Percentiles rank a stretch among this genome's conserved stretches.
These are phyloP conservation scores for Chalcosyrphus nemorum DNA, from an alignment of 2,888 invertebrate species.

Conservation along the genomic window DNA sequence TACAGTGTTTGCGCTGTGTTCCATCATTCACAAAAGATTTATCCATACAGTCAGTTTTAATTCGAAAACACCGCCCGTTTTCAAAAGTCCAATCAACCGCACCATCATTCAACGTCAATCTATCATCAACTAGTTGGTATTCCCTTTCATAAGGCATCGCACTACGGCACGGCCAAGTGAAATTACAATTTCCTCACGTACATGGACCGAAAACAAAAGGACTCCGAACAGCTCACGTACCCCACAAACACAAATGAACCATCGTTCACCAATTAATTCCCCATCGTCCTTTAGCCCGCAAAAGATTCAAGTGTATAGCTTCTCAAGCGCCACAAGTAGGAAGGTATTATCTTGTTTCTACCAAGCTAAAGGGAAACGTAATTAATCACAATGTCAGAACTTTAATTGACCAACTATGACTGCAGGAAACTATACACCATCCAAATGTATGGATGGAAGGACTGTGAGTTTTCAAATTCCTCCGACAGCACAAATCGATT, in stretches of 20 bases:
- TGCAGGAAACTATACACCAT: not conserved
- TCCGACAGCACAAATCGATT: not conserved
- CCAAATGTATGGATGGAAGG: too few species aligned
- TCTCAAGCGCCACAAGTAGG: not conserved
- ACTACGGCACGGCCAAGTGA: not conserved
- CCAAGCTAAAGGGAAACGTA: not conserved
- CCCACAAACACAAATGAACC: not conserved
- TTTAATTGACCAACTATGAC: slow-evolving; percentile 15
- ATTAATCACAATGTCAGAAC: slow-evolving; percentile 9
- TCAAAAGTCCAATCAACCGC: slow-evolving; percentile 20
- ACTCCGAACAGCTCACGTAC: not conserved
- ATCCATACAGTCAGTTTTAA: not conserved
- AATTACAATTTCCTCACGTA: slow-evolving; percentile 11
- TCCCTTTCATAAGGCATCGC: not conserved
- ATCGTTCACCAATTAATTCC: slow-evolving; percentile 19
- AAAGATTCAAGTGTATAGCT: not conserved
- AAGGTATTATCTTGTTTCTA: not conserved
- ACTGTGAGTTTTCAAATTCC: not conserved
- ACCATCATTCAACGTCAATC: slow-evolving; percentile 24
- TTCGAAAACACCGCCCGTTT: not conserved
- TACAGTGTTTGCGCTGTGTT: not conserved
- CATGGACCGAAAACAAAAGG: too few species aligned
- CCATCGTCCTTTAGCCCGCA: not conserved
- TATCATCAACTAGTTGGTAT: not conserved
- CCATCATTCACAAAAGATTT: not conserved